These are phyloP conservation scores for Oplegnathus fasciatus DNA, from an alignment of 2,113 vertebrate genomes.

Conservation along the genomic window DNA sequence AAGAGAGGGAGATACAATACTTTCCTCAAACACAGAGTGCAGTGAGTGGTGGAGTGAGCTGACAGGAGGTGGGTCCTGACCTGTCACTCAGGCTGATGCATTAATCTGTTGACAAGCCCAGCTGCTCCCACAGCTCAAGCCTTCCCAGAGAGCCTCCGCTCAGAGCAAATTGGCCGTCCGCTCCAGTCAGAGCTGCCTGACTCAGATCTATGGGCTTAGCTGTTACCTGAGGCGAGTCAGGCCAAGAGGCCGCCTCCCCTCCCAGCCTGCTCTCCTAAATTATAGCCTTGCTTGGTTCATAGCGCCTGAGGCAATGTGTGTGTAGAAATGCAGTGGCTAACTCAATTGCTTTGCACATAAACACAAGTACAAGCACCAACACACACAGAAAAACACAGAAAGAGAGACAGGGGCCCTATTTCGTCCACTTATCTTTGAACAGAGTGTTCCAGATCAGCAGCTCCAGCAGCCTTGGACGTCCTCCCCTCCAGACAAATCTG, in stretches of 20 bases:
- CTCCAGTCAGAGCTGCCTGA: slow-evolving; percentile 73
- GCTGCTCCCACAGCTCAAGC: slow-evolving; percentile 77
- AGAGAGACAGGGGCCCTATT: slow-evolving; percentile 32
- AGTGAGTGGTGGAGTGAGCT: slow-evolving; percentile 31
- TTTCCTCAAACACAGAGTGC: slow-evolving; percentile 28
- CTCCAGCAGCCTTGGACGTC: slow-evolving; percentile 58
- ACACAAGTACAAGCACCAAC: slow-evolving; percentile 58
- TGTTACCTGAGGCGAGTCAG: slow-evolving; percentile 81
- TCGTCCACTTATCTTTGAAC: slow-evolving; percentile 71
- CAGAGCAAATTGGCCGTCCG: slow-evolving; percentile 76
- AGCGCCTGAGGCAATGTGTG: slow-evolving; percentile 69
- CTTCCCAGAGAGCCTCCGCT: slow-evolving; percentile 59
- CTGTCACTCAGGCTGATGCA: slow-evolving; percentile 81
- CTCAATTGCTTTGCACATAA: slow-evolving; percentile 66
- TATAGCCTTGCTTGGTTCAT: slow-evolving; percentile 69
- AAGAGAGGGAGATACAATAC: slow-evolving; percentile 35
- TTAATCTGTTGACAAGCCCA: slow-evolving; percentile 83
- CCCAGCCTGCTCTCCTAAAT: slow-evolving; percentile 70
- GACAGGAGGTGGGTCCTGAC: slow-evolving; percentile 67
- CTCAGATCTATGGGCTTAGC: slow-evolving; percentile 75
- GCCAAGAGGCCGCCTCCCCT: slow-evolving; percentile 68
- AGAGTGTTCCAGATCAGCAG: slow-evolving; percentile 75
- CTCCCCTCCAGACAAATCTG: slow-evolving; percentile 54
- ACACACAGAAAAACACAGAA: slow-evolving; percentile 47
- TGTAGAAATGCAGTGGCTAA: slow-evolving; percentile 57